These are phyloP conservation scores for Diogma glabrata DNA, from an alignment of 2,888 invertebrate genomes.

Conservation along the genomic window DNA sequence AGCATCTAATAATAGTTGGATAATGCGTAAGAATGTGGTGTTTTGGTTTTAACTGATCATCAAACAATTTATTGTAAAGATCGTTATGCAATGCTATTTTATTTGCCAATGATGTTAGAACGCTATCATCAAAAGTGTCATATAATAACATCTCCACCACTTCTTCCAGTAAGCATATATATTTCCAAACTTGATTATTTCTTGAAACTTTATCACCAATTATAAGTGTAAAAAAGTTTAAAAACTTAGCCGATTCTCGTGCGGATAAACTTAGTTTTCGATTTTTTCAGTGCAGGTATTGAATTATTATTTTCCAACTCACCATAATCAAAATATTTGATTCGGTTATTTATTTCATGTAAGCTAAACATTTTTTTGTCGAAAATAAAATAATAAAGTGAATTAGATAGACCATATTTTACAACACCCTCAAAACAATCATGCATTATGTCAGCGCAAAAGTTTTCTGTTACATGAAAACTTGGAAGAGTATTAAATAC, in stretches of 20 bases:
- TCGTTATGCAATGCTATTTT: neutral
- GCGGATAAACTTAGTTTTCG: neutral
- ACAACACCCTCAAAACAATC: conserved; percentile 1
- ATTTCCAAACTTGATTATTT: neutral
- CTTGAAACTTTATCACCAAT: neutral
- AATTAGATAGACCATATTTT: conserved; percentile 8
- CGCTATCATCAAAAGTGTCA: neutral
- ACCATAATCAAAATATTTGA: too few relatives aligned
- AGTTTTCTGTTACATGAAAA: conserved; percentile 8
- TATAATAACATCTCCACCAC: neutral
- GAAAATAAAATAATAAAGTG: conserved; percentile 1
- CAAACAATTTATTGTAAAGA: neutral
- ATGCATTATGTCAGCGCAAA: conserved; percentile 8
- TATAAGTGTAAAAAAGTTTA: neutral
- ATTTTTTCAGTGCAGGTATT: neutral
- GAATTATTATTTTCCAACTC: neutral
- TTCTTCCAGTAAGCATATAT: neutral
- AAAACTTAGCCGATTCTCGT: neutral
- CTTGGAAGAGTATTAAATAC: neutral
- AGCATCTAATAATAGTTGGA: neutral
- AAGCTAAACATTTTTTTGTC: neutral
- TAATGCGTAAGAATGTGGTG: neutral
- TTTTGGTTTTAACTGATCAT: neutral
- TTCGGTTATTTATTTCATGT: neutral
- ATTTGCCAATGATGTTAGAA: neutral